Base-by-base conservation (phyloP, 2,888 invertebrate species). In the Neuroscelio doddi region DNA sequence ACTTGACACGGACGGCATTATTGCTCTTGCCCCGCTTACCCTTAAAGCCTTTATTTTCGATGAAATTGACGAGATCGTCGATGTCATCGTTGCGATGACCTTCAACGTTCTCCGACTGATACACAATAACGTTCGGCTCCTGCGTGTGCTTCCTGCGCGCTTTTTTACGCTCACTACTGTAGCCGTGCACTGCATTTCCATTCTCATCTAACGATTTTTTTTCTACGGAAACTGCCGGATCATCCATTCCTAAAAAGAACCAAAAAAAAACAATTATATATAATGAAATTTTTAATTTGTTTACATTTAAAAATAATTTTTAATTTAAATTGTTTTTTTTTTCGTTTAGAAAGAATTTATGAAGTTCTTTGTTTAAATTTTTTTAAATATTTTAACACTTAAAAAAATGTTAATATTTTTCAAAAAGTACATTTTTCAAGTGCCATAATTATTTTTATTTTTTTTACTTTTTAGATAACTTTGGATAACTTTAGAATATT, bases 21-120 rank as follows among this genome's bases (percentile, higher is more conserved):
- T 79, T 82, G 51, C 78, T 78, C 71, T 79, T 82, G 3, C 82
- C 80, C 50, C 81, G 83, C 69, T 85, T 84, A 38, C 80, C 78
- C 57, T 83, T 81, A 0, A 80, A 75, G 29, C 80, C 81, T 39
- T 85, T 83, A 44, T 91, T 91, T 78, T 93, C 93, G 67, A 94
- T 94, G 80, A 91, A 94, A 71, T 92, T 90, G 64, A 94, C 87
- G 69, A 94, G 86, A 77, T 89, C 90, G 79, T 93, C 91, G 30
- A 95, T 88, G 71, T 93, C 90, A 81, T 92, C 92, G 63, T 93
- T 91, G 63, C 93, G 89, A 86, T 93, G 93, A 7, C 95, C 95
- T 77, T 90, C 91, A 61, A 94, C 90, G 70, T 89, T 88, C 75
- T 88, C 86, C 0, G 88, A 84, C 64, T 86, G 85, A 14, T 87